Base-by-base conservation (phyloP, 2,113 vertebrate species). In the Hystrix brachyura region DNA sequence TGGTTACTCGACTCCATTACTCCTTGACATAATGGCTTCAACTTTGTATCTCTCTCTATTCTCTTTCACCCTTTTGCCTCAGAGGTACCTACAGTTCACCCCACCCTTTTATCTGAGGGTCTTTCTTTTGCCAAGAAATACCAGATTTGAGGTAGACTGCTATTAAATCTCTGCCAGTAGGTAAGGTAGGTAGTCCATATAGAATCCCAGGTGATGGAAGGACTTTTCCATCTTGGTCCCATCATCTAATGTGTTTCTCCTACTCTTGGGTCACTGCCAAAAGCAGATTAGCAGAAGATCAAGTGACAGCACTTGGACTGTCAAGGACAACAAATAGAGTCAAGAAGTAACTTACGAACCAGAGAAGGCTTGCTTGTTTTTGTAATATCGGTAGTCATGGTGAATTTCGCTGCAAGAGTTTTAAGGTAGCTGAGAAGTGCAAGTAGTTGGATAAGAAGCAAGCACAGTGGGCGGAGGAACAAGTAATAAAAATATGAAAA, bases 101-200 rank as follows among this genome's bases (percentile, higher is more conserved):
- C 11, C 64, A 90, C 9, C n/a, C 71, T 94, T 55, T n/a, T n/a
- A 62, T 64, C n/a, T 64, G 43, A 57, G 11, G 9, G 46, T 80
- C 79, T 90, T 93, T 79, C 43, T 51, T 95, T 71, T 82, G 46
- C 38, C 64, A 91, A 94, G 43, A 83, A 80, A 87, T 65, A 64
- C 27, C n/a, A 64, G 46, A 57, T 87, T 87, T 79, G 21, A 60
- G 59, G 59, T 12, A 82, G 34, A 60, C 6, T 71, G 13, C 34
- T 85, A 76, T 95, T 74, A 88, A 91, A 81, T 91, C 46, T 94
- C 71, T 95, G 46, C 48, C 84, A 72, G 7, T 55, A n/a, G 25
- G 57, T 48, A n/a, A 32, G 51, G 46, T 78, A 80, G 32, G n/a
- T 17, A 90, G 55, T 78, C 23, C 53, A 18, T 12, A 23, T 65